phyloP scores from a whole-genome alignment of 2,113 vertebrate genomes.

The Megalops atlanticus region DNA sequence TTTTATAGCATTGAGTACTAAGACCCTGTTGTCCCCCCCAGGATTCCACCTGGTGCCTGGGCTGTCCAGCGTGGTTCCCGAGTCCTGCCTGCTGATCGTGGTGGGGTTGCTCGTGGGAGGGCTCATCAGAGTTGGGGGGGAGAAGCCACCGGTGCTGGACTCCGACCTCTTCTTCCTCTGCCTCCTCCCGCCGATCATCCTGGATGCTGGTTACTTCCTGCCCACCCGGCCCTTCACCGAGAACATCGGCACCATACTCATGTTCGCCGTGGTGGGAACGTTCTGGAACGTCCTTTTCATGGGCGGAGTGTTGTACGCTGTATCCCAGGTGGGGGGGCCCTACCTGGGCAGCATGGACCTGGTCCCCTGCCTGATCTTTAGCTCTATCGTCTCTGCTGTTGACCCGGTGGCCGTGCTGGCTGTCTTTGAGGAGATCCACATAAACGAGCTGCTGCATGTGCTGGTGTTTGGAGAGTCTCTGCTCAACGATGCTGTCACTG shows the following conservation, averaged over 20 bases:
- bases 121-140: conserved; percentile 81
- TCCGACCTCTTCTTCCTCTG: conserved; percentile 90
- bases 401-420: conserved; percentile 94
- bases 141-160: conserved; percentile 79
- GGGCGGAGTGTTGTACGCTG: conserved; percentile 80
- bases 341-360: conserved; percentile 74
- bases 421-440: conserved; percentile 96
- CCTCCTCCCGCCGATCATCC: conserved; percentile 94
- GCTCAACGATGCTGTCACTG: conserved; percentile 94
- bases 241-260: conserved; percentile 94
- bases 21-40: conserved; percentile 43
- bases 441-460: conserved; percentile 93
- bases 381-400: conserved; percentile 92
- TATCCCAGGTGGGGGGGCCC: conserved; percentile 75
- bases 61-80: conserved; percentile 82
- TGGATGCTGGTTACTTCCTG: conserved; percentile 95
- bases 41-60: conserved; percentile 91
- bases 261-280: conserved; percentile 90
- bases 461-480: conserved; percentile 95
- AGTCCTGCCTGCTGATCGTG: conserved; percentile 93
- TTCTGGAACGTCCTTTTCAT: conserved; percentile 93
- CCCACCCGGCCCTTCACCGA: conserved; percentile 86
- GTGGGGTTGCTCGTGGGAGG: conserved; percentile 91
- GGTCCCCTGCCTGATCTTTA: conserved; percentile 88
- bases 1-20: no score